These are phyloP conservation scores for Phrynosoma platyrhinos DNA, from an alignment of 2,113 vertebrate species.

Conservation along the genomic window DNA sequence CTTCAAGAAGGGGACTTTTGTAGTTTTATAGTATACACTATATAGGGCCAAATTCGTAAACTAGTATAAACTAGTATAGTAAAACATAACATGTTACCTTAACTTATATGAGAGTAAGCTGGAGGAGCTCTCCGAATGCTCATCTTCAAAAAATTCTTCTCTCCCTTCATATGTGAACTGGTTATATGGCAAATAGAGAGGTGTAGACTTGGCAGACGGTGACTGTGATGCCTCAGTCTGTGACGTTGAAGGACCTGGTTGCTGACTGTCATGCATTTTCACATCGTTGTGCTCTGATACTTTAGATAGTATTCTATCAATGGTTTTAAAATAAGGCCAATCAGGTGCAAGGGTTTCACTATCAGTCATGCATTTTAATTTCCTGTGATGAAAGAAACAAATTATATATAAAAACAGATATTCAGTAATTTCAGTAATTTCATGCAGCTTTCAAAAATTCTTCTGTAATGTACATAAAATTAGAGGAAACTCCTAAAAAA, in stretches of 20 bases:
- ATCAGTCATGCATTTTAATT: conserved; percentile 88
- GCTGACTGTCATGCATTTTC: conserved; percentile 84
- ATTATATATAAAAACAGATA: conserved; percentile 56
- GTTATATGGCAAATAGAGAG: conserved; percentile 91
- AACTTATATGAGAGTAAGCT: conserved; percentile 83
- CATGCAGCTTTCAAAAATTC: background rate
- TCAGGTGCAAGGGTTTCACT: conserved; percentile 85
- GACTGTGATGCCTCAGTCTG: conserved; percentile 87
- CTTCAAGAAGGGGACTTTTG: background rate
- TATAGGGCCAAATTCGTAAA: background rate
- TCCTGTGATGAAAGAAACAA: conserved; percentile 82
- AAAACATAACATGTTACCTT: conserved; percentile 71
- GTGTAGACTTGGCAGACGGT: conserved; percentile 83
- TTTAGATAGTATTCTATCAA: conserved; percentile 95
- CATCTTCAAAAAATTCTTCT: conserved; percentile 86
- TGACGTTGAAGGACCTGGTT: conserved; percentile 87
- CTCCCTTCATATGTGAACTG: conserved; percentile 94
- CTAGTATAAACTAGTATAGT: conserved; percentile 29
- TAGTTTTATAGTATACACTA: background rate
- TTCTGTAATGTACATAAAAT: background rate
- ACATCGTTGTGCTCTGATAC: conserved; percentile 86
- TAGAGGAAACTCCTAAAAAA: too few species aligned
- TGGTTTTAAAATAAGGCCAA: conserved; percentile 96
- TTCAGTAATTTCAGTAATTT: background rate
- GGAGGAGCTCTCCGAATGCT: conserved; percentile 81